Evolutionary conservation across 2,113 vertebrate species (phyloP).

Genomic region (Cairina moschata): DNA sequence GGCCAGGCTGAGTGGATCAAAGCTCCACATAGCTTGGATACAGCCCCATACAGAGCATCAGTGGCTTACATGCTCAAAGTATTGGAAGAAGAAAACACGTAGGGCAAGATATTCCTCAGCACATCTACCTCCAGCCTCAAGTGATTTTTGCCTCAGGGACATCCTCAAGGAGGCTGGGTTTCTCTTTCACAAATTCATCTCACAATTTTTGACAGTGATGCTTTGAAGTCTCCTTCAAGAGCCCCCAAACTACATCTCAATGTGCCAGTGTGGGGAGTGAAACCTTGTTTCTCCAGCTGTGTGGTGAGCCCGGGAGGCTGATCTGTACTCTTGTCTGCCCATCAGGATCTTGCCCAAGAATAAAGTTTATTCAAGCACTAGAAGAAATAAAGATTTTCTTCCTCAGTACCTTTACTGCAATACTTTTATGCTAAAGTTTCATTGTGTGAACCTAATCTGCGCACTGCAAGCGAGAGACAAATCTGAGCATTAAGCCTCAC

Average conservation of each 20-base stretch:
- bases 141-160: background rate
- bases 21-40: background rate
- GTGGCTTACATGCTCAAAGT: background rate
- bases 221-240: background rate
- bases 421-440: background rate
- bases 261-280: background rate
- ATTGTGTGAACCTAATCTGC: background rate
- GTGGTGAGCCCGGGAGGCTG: background rate
- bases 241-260: background rate
- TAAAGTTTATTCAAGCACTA: background rate
- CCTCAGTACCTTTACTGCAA: slow-evolving; percentile 1
- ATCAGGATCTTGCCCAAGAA: background rate
- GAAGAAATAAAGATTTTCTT: slow-evolving; percentile 13
- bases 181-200: background rate
- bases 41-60: background rate
- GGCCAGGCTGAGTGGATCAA: accelerated
- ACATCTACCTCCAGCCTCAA: background rate
- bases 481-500: background rate
- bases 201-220: background rate
- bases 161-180: background rate
- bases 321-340: background rate
- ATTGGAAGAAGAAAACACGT: accelerated
- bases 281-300: background rate
- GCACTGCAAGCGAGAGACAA: background rate
- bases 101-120: background rate